Conservation (phyloP, 2,113 vertebrate species). For the Platichthys flesus region DNA sequence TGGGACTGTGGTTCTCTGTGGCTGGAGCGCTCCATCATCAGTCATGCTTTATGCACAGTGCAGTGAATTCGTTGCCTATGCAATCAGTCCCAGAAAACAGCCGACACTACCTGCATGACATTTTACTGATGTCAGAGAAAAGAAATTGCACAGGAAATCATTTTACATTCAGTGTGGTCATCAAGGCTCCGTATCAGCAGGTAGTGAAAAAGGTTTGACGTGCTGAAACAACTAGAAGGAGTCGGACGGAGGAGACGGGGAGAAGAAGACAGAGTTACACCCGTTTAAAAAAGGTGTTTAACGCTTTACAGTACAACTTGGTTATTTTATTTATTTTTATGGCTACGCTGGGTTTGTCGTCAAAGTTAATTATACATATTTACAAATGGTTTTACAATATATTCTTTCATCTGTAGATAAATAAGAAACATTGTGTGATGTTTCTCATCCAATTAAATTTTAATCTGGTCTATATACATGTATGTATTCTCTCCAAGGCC, state of each 20-base stretch:
- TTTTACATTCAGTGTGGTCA: slow-evolving; percentile 65
- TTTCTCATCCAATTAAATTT: slow-evolving; percentile 44
- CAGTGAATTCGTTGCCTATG: slow-evolving; percentile 48
- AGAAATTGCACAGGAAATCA: slow-evolving; percentile 74
- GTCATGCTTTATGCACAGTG: slow-evolving; percentile 42
- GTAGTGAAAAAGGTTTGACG: slow-evolving; percentile 57
- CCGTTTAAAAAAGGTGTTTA: slow-evolving; percentile 3
- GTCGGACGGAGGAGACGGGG: slow-evolving; percentile 20
- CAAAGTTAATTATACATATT: background rate
- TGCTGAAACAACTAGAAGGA: slow-evolving; percentile 67
- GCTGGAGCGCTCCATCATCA: slow-evolving; percentile 41
- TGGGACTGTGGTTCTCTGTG: slow-evolving; percentile 19
- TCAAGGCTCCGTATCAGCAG: slow-evolving; percentile 71
- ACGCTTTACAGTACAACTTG: slow-evolving; percentile 11
- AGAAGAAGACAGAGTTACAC: background rate
- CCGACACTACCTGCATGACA: slow-evolving; percentile 49
- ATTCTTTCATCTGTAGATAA: background rate
- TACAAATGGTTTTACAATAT: background rate
- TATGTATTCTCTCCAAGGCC: slow-evolving; percentile 51
- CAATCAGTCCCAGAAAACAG: slow-evolving; percentile 62
- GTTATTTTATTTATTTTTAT: background rate
- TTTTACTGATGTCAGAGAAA: slow-evolving; percentile 70
- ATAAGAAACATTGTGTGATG: slow-evolving; percentile 7
- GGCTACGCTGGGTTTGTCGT: background rate
- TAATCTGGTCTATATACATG: slow-evolving; percentile 13